Evolutionary conservation across 1,140 invertebrate species (phyloP).

Genomic region (Caenorhabditis latens): DNA sequence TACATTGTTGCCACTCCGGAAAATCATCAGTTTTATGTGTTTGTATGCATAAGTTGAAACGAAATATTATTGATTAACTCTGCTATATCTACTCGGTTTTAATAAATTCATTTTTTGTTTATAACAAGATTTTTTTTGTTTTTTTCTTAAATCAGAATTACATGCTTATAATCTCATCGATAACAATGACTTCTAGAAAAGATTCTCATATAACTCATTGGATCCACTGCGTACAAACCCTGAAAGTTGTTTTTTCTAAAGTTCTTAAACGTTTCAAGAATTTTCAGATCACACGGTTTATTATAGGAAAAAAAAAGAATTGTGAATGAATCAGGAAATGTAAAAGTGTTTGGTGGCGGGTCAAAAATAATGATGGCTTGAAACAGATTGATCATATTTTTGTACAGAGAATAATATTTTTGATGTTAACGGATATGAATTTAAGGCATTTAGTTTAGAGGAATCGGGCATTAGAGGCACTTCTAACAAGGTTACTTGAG

Average conservation of each 20-base stretch:
- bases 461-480: constrained; percentile 70
- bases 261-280: neutral
- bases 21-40: constrained; percentile 16
- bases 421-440: constrained; percentile 21
- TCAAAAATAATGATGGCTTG: constrained; percentile 41
- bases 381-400: constrained; percentile 48
- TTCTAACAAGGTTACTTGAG: constrained; percentile 72
- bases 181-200: too few relatives aligned
- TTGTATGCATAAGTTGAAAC: neutral
- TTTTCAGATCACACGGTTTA: constrained; percentile 33
- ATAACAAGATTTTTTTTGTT: too few relatives aligned
- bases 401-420: constrained; percentile 45
- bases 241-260: too few relatives aligned
- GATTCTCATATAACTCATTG: neutral
- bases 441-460: constrained; percentile 32
- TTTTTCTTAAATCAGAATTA: too few relatives aligned
- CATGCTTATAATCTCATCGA: too few relatives aligned
- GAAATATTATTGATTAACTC: too few relatives aligned
- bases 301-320: neutral
- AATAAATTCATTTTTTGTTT: neutral
- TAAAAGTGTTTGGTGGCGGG: constrained; percentile 8
- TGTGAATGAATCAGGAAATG: constrained; percentile 38
- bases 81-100: neutral
- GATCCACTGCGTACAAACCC: too few relatives aligned
- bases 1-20: neutral